Base-by-base conservation (phyloP, 2,113 vertebrate species). In the Oceanites oceanicus region DNA sequence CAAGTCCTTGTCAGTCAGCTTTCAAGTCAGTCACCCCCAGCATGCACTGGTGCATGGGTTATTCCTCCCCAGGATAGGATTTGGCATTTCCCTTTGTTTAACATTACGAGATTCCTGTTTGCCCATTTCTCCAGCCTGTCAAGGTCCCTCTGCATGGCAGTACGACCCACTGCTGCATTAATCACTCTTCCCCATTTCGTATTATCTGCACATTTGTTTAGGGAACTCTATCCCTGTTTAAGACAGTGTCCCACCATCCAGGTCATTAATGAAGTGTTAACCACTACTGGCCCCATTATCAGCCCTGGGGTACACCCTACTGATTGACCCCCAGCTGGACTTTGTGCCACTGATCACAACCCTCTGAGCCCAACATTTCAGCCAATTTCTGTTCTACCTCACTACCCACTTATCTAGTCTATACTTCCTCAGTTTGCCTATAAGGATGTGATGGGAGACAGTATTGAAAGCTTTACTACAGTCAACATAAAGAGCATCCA, bases 341-440 rank as follows among this genome's bases (percentile, higher is more conserved):
- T 52, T 61, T 6, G 3, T 44, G 29, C 21, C 42, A 62, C 2
- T 4, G 36, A 66, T 25, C 34, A 53, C 30, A 67, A n/a, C 4
- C 4, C 14, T 25, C 34, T 53, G 7, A 63, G 26, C 4, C 14
- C 16, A 61, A 52, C 30, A 75, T 26, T 2, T 29, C 13, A 19
- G 29, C 3, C 0, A 0, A 22, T 55, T 68, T 63, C 44, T 80
- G 30, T 7, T 62, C 58, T 42, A 40, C 10, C 8, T 62, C 53
- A 45, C 26, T 32, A 36, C 5, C 15, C 27, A 17, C 13, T 34
- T 38, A 49, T 15, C 32, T 23, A 66, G 19, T 15, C 16, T 71
- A 8, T 38, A 62, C 9, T 52, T 71, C 40, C n/a, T 74, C 52
- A 78, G n/a, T 32, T 13, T 61, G 11, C 13, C 29, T 34, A 3